Base-by-base conservation (phyloP, 2,797 vertebrate genomes). In the Siniperca undulata region DNA sequence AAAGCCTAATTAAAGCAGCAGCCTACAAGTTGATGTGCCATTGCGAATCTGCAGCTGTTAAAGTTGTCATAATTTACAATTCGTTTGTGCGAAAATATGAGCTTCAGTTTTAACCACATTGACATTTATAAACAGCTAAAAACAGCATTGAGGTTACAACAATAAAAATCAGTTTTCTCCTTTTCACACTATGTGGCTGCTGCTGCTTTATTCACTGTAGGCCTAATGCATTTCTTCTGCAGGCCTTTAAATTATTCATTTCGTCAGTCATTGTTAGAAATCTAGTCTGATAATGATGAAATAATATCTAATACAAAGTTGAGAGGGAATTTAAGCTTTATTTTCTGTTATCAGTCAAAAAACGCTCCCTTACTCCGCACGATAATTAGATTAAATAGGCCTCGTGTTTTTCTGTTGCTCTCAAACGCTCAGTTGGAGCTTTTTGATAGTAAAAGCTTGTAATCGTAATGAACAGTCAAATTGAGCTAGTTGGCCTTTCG, bases 401-500 rank as follows among this genome's bases (percentile, higher is more conserved):
- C 81, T 81, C 9, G 2, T 53, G 20, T 13, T 82, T 46, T 60
- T 17, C 24, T 55, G 56, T 34, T 19, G n/a, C 30, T 58, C 14
- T 22, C 0, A 68, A 42, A 78, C 10, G 8, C 27, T 60, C 30
- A 38, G 1, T 27, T 1, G 1, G 1, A 1, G 42, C 3, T 70
- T 60, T 42, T 58, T 12, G 0, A 2, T 3, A 2, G 11, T 50
- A 71, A 70, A 67, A 40, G 22, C 17, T 16, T 40, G 40, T 5
- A 58, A 65, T 38, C 61, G 1, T 8, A 5, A 16, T n/a, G 24
- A 50, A 17, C 27, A 59, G 58, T 27, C 22, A 2, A 74, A 53
- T 65, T 64, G 78, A 74, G 85, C 40, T 36, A 66, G 48, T 48
- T 68, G 24, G 61, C 44, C 82, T 85, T 82, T 91, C 11, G n/a